Evolutionary conservation across 2,797 vertebrate genomes (phyloP).

Genomic region (Etheostoma nigrum): DNA sequence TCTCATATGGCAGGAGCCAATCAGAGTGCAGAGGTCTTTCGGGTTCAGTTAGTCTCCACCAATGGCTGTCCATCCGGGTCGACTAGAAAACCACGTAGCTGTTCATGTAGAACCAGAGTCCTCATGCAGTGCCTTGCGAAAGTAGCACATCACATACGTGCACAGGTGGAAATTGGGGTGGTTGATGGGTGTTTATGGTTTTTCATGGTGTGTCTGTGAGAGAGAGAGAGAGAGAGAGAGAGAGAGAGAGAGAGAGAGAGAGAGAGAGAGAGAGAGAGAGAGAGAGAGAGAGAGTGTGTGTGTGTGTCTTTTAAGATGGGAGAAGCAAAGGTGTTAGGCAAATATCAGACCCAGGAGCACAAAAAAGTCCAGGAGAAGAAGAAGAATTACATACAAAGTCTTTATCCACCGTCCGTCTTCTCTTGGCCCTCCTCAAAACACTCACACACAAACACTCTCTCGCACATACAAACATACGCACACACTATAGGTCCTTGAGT

Average conservation of each 20-base stretch:
- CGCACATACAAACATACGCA: conserved; percentile 27
- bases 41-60: conserved; percentile 66
- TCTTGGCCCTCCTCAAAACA: conserved; percentile 66
- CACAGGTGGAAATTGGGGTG: conserved; percentile 62
- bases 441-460: conserved; percentile 49
- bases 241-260: too few species aligned
- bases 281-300: conserved; percentile 22
- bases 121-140: conserved; percentile 83
- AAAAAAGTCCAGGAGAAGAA: conserved; percentile 69
- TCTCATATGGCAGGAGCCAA: conserved; percentile 69
- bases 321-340: conserved; percentile 71
- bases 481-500: conserved; percentile 75
- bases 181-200: conserved; percentile 26
- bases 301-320: conserved; percentile 58
- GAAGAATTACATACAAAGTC: conserved; percentile 73
- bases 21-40: conserved; percentile 71
- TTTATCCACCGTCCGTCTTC: conserved; percentile 69
- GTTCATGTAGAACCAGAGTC: conserved; percentile 90
- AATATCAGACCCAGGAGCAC: conserved; percentile 66
- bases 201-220: conserved; percentile 37
- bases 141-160: conserved; percentile 75
- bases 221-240: too few species aligned
- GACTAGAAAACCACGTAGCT: conserved; percentile 67
- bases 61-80: conserved; percentile 62
- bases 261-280: too few species aligned